Conservation (phyloP, 1,140 invertebrate genomes). For the Drosophila melanogaster region Release_6_plus_ISO1_MT NT_033779.5:9797501-9798000, state of each 20-base stretch:
- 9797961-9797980: slow-evolving; percentile 97
- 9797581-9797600: slow-evolving; percentile 12
- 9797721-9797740: slow-evolving; percentile 96
- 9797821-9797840: slow-evolving; percentile 87
- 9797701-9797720: slow-evolving; percentile 99
- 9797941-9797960: slow-evolving; percentile 89
- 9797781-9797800: slow-evolving; percentile 91
- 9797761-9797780: slow-evolving; percentile 96
- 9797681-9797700: slow-evolving; percentile 99
- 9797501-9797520: slow-evolving; percentile 5
- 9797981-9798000: slow-evolving; percentile 97
- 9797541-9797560: neutral
- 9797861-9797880: neutral
- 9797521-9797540: slow-evolving; percentile 2
- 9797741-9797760: slow-evolving; percentile 95
- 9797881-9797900: too few species aligned
- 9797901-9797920: slow-evolving; percentile 79
- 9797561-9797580: too few species aligned
- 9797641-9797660: too few species aligned
- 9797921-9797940: slow-evolving; percentile 86
- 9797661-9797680: slow-evolving; percentile 84
- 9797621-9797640: too few species aligned
- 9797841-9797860: slow-evolving; percentile 86
- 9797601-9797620: too few species aligned
- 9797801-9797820: slow-evolving; percentile 86